phyloP scores from a whole-genome alignment of 1,140 invertebrate species.

The Cotesia vestalis region DNA sequence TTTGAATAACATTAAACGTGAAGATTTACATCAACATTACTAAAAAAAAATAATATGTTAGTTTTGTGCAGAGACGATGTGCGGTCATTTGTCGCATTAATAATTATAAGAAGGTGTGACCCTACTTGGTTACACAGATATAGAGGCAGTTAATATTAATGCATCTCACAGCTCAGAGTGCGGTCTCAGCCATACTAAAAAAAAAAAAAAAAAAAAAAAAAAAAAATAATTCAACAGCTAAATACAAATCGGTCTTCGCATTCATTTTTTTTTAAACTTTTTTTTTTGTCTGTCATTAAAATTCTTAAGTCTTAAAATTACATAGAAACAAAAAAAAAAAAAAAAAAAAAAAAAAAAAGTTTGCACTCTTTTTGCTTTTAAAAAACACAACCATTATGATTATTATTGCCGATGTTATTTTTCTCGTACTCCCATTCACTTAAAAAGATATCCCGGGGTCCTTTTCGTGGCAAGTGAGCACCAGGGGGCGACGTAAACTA shows the following conservation, averaged over 20 bases:
- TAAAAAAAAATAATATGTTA: slow-evolving; percentile 14
- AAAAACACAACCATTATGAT: too few species aligned
- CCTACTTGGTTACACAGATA: slow-evolving; percentile 52
- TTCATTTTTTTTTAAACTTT: not conserved
- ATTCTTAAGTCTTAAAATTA: slow-evolving; percentile 10
- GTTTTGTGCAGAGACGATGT: slow-evolving; percentile 45
- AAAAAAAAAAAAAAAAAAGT: not conserved
- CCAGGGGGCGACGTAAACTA: slow-evolving; percentile 59
- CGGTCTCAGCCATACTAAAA: slow-evolving; percentile 10
- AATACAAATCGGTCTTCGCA: slow-evolving; percentile 45
- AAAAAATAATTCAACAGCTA: slow-evolving; percentile 49
- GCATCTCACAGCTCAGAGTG: slow-evolving; percentile 49
- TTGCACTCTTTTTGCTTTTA: too few species aligned
- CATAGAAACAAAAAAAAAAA: slow-evolving; percentile 20
- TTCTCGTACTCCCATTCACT: slow-evolving; percentile 1
- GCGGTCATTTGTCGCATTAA: slow-evolving; percentile 60
- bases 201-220: slow-evolving; percentile 7
- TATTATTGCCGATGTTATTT: too few species aligned
- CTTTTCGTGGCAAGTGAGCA: slow-evolving; percentile 39
- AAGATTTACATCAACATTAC: slow-evolving; percentile 4
- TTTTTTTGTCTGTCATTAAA: not conserved
- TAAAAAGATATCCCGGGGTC: slow-evolving; percentile 17
- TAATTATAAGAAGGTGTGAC: slow-evolving; percentile 63
- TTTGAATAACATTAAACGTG: not conserved
- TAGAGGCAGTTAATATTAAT: slow-evolving; percentile 53